Evolutionary conservation across 2,113 vertebrate species (phyloP).

Genomic region (Phoxinus phoxinus): DNA sequence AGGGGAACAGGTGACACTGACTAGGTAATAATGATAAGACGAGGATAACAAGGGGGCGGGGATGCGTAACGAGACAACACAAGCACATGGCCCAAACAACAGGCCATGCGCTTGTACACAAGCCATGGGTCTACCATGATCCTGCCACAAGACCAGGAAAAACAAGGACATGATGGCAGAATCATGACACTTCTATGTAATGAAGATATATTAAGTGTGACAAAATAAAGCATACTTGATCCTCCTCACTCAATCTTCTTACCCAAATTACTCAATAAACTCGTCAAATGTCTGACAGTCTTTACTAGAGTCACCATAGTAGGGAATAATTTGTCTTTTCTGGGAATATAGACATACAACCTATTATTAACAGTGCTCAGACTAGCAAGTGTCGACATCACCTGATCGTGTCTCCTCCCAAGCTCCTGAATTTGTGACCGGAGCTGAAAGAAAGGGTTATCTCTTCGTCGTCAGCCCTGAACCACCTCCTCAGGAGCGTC

Average conservation of each 20-base stretch:
- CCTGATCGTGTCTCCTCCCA: not conserved
- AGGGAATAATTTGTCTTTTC: not conserved
- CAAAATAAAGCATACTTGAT: not conserved
- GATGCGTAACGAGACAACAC: too few species aligned
- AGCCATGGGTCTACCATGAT: too few species aligned
- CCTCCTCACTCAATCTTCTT: not conserved
- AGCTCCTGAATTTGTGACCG: not conserved
- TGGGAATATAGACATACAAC: not conserved
- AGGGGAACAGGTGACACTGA: too few species aligned
- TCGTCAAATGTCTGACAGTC: slow-evolving; percentile 1
- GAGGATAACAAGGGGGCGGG: too few species aligned
- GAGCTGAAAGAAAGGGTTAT: not conserved
- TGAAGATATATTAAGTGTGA: slow-evolving; percentile 19
- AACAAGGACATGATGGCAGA: too few species aligned
- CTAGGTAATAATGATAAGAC: too few species aligned
- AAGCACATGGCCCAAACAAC: too few species aligned
- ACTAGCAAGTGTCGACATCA: not conserved
- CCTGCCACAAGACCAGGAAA: too few species aligned
- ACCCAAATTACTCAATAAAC: slow-evolving; percentile 26
- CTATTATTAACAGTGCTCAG: not conserved
- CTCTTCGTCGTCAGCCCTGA: not conserved
- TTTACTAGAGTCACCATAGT: not conserved
- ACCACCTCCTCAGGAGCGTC: not conserved
- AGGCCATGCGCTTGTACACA: too few species aligned
- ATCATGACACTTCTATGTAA: too few species aligned